Evolutionary conservation across 2,888 invertebrate genomes (phyloP).

Genomic region (Meghimatium bilineatum): DNA sequence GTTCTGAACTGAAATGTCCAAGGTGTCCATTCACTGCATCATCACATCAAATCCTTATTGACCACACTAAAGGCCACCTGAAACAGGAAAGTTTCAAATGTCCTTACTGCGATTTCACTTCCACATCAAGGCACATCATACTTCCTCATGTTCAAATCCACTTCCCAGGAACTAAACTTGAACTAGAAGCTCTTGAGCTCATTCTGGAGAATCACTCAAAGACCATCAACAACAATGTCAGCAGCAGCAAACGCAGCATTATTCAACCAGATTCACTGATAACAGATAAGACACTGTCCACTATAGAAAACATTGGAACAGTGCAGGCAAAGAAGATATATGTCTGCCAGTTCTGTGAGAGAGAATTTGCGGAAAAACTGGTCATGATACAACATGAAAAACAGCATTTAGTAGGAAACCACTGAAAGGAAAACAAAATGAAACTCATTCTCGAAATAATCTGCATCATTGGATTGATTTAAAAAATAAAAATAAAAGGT

Average conservation of each 20-base stretch:
- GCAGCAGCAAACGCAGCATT: too few species aligned
- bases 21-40: conserved; percentile 68
- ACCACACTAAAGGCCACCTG: conserved; percentile 64
- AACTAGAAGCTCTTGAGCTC: conserved; percentile 46
- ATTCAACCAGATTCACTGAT: too few species aligned
- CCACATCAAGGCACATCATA: conserved; percentile 58
- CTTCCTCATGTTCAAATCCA: conserved; percentile 65
- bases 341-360: conserved; percentile 71
- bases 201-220: conserved; percentile 37
- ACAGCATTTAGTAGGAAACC: conserved; percentile 59
- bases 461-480: too few species aligned
- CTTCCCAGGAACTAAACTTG: conserved; percentile 60
- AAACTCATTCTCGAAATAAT: too few species aligned
- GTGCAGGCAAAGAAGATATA: conserved; percentile 59
- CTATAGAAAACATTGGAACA: neutral
- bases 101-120: conserved; percentile 69
- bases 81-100: conserved; percentile 58
- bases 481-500: too few species aligned
- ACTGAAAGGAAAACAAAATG: neutral
- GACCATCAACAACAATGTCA: conserved; percentile 34
- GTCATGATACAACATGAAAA: conserved; percentile 69
- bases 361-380: conserved; percentile 67
- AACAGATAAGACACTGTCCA: too few species aligned
- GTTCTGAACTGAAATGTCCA: conserved; percentile 64
- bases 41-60: conserved; percentile 58